Conservation (phyloP, 2,113 vertebrate genomes). For the Cheirogaleus medius region DNA sequence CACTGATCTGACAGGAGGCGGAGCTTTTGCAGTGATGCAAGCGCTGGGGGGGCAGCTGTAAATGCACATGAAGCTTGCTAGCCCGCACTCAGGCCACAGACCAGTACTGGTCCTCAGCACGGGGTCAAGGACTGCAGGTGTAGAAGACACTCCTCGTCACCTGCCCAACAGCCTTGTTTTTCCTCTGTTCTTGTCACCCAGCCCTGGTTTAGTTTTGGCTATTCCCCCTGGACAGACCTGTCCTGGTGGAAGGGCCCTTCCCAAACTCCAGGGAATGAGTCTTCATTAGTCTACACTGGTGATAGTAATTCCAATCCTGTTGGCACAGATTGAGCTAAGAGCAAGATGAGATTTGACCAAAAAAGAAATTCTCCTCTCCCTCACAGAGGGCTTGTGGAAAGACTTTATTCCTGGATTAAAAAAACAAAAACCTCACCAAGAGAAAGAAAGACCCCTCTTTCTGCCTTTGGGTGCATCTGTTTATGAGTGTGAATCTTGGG, state of each 20-base stretch:
- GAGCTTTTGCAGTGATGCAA: too few relatives aligned
- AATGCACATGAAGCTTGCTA: too few relatives aligned
- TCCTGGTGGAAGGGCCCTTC: neutral
- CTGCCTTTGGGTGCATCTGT: neutral
- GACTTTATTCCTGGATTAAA: neutral
- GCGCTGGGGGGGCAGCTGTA: too few relatives aligned
- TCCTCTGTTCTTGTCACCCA: neutral
- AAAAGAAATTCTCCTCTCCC: neutral
- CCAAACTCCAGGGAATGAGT: neutral
- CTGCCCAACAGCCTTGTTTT: neutral
- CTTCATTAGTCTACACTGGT: neutral
- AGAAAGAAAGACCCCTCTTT: neutral
- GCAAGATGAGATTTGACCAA: neutral
- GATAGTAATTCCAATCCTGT: neutral
- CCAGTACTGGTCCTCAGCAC: too few relatives aligned
- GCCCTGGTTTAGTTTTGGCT: neutral
- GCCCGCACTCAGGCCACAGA: too few relatives aligned
- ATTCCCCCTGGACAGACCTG: neutral
- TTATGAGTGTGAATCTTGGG: neutral
- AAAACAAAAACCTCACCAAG: neutral
- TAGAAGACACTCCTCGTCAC: neutral
- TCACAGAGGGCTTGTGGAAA: neutral
- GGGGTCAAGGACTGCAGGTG: too few relatives aligned
- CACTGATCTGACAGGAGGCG: too few relatives aligned
- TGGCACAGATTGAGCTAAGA: neutral